phyloP scores from a whole-genome alignment of 2,797 vertebrate genomes.

The Cirrhinus molitorella region DNA sequence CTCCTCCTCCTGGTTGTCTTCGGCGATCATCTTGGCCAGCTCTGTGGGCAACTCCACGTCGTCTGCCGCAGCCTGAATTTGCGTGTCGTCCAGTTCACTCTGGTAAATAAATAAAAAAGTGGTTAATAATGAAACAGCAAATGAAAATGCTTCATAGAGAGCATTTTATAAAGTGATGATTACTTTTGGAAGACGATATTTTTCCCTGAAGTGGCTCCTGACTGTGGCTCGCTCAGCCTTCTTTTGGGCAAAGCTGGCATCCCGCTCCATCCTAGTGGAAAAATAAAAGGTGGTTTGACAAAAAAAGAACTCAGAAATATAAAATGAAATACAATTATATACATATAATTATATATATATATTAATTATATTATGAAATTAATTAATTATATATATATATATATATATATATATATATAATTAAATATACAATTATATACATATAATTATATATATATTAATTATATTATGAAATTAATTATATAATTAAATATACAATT shows the following conservation, averaged over 20 bases:
- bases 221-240: slow-evolving; percentile 95
- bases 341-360: too few species aligned
- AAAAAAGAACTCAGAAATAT: neutral
- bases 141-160: neutral
- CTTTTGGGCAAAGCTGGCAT: slow-evolving; percentile 90
- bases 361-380: too few species aligned
- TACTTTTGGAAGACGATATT: slow-evolving; percentile 97
- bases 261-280: slow-evolving; percentile 87
- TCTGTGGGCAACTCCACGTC: slow-evolving; percentile 93
- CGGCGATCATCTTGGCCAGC: slow-evolving; percentile 97
- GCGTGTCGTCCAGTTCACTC: slow-evolving; percentile 91
- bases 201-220: slow-evolving; percentile 93
- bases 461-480: too few species aligned
- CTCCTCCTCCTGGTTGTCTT: slow-evolving; percentile 93
- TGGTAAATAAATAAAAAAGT: slow-evolving; percentile 61
- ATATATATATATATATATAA: too few species aligned
- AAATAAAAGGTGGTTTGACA: neutral
- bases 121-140: neutral
- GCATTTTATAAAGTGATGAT: slow-evolving; percentile 21
- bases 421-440: too few species aligned
- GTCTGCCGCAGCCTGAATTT: slow-evolving; percentile 93
- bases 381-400: too few species aligned
- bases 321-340: too few species aligned
- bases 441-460: too few species aligned
- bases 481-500: too few species aligned